These are phyloP conservation scores for Drosophila novamexicana DNA, from an alignment of 1,140 invertebrate species.

Conservation along the genomic window DNA sequence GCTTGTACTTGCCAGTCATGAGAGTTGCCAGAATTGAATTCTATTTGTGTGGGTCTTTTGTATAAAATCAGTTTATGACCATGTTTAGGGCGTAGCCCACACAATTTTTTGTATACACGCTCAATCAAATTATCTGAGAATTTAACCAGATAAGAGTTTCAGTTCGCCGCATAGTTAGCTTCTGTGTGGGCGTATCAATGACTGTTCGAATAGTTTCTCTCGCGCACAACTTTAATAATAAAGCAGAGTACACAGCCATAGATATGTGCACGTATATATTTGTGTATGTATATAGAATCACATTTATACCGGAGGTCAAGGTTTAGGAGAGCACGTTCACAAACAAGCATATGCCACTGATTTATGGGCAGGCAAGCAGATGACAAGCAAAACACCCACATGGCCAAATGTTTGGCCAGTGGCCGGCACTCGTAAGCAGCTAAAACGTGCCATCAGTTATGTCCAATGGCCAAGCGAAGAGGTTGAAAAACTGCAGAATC, in stretches of 20 bases:
- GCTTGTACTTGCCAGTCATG: too few species aligned
- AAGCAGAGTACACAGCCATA: neutral
- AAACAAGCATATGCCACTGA: constrained; percentile 19
- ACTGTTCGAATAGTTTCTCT: neutral
- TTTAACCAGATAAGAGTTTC: neutral
- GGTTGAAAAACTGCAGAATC: constrained; percentile 32
- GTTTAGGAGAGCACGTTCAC: constrained; percentile 31
- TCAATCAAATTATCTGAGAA: neutral
- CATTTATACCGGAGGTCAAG: constrained; percentile 36
- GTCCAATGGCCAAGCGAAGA: constrained; percentile 27
- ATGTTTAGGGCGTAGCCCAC: neutral
- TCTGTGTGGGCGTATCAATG: constrained; percentile 1
- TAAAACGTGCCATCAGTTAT: constrained; percentile 63
- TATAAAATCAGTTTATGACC: neutral
- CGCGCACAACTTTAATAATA: neutral
- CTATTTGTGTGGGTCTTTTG: too few species aligned
- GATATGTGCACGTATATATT: constrained; percentile 2
- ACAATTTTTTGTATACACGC: neutral
- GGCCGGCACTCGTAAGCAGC: constrained; percentile 38
- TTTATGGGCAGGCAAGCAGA: constrained; percentile 18
- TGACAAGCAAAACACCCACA: constrained; percentile 33
- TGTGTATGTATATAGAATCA: neutral
- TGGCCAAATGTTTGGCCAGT: constrained; percentile 9
- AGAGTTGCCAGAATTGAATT: too few species aligned
- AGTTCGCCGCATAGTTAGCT: neutral